Evolutionary conservation across 2,113 vertebrate genomes (phyloP).

Genomic region (Sander lucioperca): DNA sequence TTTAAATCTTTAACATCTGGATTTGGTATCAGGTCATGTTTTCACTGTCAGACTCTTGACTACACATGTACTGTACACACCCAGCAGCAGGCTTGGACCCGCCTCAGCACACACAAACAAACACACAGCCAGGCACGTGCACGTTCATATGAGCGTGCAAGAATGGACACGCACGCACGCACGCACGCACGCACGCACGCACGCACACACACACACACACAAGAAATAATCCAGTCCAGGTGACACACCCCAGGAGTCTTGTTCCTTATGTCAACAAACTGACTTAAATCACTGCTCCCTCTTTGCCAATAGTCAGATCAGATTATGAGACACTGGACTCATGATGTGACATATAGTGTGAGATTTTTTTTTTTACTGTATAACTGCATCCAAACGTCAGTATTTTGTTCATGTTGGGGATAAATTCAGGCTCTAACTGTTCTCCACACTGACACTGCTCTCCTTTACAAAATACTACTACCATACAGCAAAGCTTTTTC

Average conservation of each 20-base stretch:
- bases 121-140: slow-evolving; percentile 24
- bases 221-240: slow-evolving; percentile 52
- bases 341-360: not conserved
- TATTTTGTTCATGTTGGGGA: not conserved
- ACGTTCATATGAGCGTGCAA: slow-evolving; percentile 12
- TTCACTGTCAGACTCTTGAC: not conserved
- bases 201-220: slow-evolving; percentile 14
- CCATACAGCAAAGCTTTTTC: too few relatives aligned
- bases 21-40: not conserved
- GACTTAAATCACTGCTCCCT: slow-evolving; percentile 23
- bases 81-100: slow-evolving; percentile 27
- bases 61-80: slow-evolving; percentile 9
- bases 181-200: slow-evolving; percentile 12
- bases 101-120: slow-evolving; percentile 35
- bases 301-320: slow-evolving; percentile 26
- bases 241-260: slow-evolving; percentile 67
- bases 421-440: not conserved
- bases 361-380: not conserved
- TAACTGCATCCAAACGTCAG: not conserved
- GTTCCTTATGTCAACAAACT: slow-evolving; percentile 63
- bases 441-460: not conserved
- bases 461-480: not conserved
- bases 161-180: slow-evolving; percentile 2
- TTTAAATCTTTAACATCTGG: slow-evolving; percentile 16
- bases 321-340: slow-evolving; percentile 30